These are phyloP conservation scores for Tribolium madens DNA, from an alignment of 1,140 invertebrate species.

Conservation along the genomic window DNA sequence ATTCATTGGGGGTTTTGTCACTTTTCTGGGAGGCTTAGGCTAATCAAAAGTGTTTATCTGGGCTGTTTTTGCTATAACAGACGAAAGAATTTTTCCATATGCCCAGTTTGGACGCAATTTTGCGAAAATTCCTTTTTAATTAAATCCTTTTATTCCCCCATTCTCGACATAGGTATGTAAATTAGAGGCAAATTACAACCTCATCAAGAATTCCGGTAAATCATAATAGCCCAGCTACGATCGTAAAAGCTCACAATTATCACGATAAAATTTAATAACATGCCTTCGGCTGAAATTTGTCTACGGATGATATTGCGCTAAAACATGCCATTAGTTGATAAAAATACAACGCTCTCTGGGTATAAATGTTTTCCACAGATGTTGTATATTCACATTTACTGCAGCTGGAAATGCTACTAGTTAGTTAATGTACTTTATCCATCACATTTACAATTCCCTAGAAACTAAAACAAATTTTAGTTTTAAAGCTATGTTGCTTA, in stretches of 20 bases:
- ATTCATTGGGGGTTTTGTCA: constrained; percentile 21
- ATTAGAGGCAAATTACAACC: constrained; percentile 7
- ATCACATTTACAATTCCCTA: neutral
- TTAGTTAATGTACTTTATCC: constrained; percentile 23
- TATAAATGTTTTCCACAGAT: constrained; percentile 6
- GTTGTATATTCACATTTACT: constrained; percentile 1
- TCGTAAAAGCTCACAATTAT: constrained; percentile 10
- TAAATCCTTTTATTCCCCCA: constrained; percentile 2
- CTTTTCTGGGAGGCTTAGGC: neutral
- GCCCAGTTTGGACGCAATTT: neutral
- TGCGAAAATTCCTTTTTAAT: constrained; percentile 7
- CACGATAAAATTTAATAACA: constrained; percentile 22
- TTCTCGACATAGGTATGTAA: neutral
- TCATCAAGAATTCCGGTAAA: constrained; percentile 17
- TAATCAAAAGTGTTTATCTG: neutral
- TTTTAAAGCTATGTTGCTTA: neutral
- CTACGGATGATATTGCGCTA: neutral
- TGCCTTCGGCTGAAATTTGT: neutral
- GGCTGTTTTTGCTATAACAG: neutral
- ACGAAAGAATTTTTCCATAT: constrained; percentile 1
- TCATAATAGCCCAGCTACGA: neutral
- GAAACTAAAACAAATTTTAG: neutral
- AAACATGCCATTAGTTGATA: constrained; percentile 31
- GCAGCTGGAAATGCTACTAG: constrained; percentile 19
- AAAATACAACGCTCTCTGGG: constrained; percentile 7